phyloP scores from a whole-genome alignment of 2,888 invertebrate species.

The Glaucopsyche alexis region DNA sequence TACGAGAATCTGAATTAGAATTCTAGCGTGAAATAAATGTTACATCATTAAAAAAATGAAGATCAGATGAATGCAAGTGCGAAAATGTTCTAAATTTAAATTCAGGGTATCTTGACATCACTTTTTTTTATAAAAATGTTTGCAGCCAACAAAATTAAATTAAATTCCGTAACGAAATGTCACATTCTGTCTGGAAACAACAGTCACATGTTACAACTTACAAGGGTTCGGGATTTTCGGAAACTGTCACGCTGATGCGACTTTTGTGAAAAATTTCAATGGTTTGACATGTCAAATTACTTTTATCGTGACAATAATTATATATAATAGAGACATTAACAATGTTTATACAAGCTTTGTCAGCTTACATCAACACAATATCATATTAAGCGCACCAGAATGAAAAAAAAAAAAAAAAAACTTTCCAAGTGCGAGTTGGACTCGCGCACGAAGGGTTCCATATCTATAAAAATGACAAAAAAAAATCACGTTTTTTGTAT shows the following conservation, averaged over 20 bases:
- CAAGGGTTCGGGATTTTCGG: not conserved
- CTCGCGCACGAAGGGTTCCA: too few species aligned
- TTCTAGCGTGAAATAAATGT: not conserved
- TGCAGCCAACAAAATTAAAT: not conserved
- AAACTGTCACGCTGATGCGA: not conserved
- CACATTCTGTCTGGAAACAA: not conserved
- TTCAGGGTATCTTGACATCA: not conserved
- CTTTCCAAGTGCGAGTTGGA: too few species aligned
- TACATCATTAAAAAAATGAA: not conserved
- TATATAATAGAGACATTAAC: not conserved
- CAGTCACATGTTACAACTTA: constrained; percentile 1
- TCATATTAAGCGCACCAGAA: not conserved
- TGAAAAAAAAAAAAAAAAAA: too few species aligned
- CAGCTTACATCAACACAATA: not conserved
- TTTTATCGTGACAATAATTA: not conserved
- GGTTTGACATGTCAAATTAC: not conserved
- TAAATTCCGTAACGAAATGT: constrained; percentile 2
- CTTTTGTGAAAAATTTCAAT: not conserved
- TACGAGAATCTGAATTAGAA: not conserved
- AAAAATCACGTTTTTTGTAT: too few species aligned
- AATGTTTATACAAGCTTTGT: not conserved
- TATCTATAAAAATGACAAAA: too few species aligned
- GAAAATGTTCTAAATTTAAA: constrained; percentile 18
- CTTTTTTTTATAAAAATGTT: constrained; percentile 11
- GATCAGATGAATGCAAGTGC: not conserved